Evolutionary conservation across 2,888 invertebrate species (phyloP).

Genomic region (Abrostola triplasia): DNA sequence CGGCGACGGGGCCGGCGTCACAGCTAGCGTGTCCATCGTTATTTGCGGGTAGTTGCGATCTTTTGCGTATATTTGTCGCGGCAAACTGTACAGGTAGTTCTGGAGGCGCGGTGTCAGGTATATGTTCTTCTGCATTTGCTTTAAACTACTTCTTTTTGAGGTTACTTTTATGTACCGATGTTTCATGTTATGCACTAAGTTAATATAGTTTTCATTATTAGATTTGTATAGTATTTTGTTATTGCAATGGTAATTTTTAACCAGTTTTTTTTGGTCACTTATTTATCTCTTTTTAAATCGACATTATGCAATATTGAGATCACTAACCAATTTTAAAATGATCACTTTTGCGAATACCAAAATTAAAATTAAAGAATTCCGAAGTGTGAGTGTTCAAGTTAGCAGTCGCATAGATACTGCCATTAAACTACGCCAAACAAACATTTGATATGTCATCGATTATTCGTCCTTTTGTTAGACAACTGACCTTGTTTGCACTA

Average conservation of each 20-base stretch:
- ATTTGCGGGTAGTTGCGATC: conserved; percentile 50
- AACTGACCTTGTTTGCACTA: conserved; percentile 51
- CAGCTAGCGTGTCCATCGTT: conserved; percentile 40
- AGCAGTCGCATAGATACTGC: conserved; percentile 45
- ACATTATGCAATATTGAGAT: too few species aligned
- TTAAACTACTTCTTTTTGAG: conserved; percentile 46
- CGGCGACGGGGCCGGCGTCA: conserved; percentile 50
- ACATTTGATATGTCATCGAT: conserved; percentile 51
- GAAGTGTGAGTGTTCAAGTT: conserved; percentile 22
- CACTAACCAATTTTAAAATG: too few species aligned
- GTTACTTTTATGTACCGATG: conserved; percentile 23
- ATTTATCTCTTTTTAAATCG: too few species aligned
- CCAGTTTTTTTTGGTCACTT: too few species aligned
- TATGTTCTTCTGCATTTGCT: conserved; percentile 49
- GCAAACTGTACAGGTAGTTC: conserved; percentile 51
- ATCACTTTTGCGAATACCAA: not conserved
- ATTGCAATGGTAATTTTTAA: too few species aligned
- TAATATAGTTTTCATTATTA: not conserved
- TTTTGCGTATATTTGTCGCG: conserved; percentile 37
- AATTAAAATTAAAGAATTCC: not conserved
- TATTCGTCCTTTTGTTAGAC: conserved; percentile 48
- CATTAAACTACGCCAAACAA: conserved; percentile 49
- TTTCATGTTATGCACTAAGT: conserved; percentile 36
- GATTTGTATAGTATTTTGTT: not conserved
- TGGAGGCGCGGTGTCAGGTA: conserved; percentile 49